phyloP scores from a whole-genome alignment of 1,140 invertebrate species.

The Panagrolaimus sp. region DNA sequence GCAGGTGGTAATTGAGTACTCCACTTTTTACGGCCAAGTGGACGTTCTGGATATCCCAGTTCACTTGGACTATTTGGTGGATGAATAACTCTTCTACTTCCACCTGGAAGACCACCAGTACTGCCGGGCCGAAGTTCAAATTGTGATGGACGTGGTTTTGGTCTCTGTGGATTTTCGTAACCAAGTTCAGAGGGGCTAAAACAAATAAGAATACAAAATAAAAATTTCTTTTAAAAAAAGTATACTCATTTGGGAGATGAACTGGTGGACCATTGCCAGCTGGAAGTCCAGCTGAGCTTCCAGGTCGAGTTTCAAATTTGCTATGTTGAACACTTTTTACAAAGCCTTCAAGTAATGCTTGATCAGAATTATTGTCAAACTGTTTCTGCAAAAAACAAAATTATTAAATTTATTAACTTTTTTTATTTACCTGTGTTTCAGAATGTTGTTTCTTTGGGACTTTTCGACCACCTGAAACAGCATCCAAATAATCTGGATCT shows the following conservation, averaged over 20 bases:
- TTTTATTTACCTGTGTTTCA: no score
- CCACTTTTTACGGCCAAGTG: not conserved
- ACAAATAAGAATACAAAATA: no score
- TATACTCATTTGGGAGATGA: constrained; percentile 5
- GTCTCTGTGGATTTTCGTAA: not conserved
- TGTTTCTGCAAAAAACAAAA: not conserved
- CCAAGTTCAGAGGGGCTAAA: constrained; percentile 14
- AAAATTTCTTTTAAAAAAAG: not conserved
- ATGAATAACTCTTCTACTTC: not conserved
- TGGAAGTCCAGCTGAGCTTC: not conserved
- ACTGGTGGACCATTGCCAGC: not conserved
- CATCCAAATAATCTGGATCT: not conserved
- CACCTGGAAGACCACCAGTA: constrained; percentile 2
- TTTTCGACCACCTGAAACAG: no score
- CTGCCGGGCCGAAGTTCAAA: constrained; percentile 5
- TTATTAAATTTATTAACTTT: no score
- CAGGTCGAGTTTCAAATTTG: constrained; percentile 5
- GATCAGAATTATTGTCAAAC: not conserved
- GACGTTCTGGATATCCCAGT: not conserved
- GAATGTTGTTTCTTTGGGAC: no score
- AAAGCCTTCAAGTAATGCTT: constrained; percentile 9
- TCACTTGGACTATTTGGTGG: not conserved
- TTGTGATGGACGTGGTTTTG: not conserved
- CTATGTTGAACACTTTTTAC: not conserved
- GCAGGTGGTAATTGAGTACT: constrained; percentile 1